A percentile compares a stretch with the other conserved stretches of the same genome.
phyloP scores from a whole-genome alignment of 2,888 invertebrate genomes.

The Chydorus sphaericus region DNA sequence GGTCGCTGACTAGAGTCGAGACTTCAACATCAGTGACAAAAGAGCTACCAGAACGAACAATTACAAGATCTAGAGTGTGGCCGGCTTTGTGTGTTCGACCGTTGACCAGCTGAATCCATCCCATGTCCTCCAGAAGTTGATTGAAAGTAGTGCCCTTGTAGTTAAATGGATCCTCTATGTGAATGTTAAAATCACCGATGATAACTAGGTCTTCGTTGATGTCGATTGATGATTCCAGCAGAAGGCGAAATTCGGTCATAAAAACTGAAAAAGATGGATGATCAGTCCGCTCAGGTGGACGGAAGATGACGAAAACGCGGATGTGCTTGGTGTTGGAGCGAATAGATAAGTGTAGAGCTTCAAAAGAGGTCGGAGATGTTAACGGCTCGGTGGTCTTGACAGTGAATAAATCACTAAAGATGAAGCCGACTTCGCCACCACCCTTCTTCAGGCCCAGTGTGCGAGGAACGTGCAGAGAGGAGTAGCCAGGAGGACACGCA shows the following conservation, averaged over 20 bases:
- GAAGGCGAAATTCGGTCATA: neutral
- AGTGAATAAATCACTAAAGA: no score
- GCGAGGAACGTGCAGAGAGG: no score
- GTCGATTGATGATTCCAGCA: neutral
- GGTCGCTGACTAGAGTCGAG: neutral
- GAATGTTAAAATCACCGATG: neutral
- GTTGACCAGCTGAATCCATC: neutral
- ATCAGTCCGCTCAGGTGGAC: neutral
- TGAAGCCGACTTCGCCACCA: no score
- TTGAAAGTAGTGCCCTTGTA: neutral
- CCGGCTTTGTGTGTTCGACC: neutral
- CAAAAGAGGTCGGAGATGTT: no score
- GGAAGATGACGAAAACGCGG: neutral
- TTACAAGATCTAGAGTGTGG: neutral
- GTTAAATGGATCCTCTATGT: neutral
- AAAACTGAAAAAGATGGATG: neutral
- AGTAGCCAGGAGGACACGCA: no score
- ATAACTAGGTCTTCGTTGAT: neutral
- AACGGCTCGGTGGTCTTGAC: no score
- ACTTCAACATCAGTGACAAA: neutral
- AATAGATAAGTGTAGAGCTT: no score
- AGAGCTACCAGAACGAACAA: neutral
- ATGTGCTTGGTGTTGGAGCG: neutral
- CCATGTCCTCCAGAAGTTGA: neutral
- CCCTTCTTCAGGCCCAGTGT: no score